Evolutionary conservation across 2,113 vertebrate genomes (phyloP).

Genomic region (Rhabdomys dilectus): DNA sequence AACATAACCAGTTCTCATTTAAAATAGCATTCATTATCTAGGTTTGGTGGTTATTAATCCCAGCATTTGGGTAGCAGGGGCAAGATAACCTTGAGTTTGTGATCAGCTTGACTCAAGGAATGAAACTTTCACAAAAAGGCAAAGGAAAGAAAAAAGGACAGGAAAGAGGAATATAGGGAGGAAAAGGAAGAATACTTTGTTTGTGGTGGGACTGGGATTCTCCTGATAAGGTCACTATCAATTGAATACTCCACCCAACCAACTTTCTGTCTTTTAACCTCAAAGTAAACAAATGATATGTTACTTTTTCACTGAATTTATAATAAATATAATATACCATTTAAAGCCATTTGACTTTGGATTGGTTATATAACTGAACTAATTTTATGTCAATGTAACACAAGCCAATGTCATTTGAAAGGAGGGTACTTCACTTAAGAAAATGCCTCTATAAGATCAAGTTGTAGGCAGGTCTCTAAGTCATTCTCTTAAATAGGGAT

Average conservation of each 20-base stretch:
- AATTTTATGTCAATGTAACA: not conserved
- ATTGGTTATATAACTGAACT: not conserved
- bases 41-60: not conserved
- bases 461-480: too few species aligned
- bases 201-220: not conserved
- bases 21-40: accelerated
- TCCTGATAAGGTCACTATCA: accelerated
- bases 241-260: not conserved
- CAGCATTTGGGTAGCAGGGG: not conserved
- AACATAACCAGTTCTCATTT: not conserved
- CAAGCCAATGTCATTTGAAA: not conserved
- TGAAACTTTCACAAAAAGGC: not conserved
- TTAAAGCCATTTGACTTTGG: not conserved
- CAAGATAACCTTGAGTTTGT: not conserved
- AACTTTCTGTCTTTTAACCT: not conserved
- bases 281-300: not conserved
- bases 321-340: not conserved
- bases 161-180: not conserved
- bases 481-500: too few species aligned
- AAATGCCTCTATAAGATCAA: too few species aligned
- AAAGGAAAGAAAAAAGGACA: not conserved
- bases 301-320: not conserved
- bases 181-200: not conserved
- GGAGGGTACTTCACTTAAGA: not conserved
- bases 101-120: too few species aligned